Evolutionary conservation across 2,888 invertebrate species (phyloP).

Genomic region (Mongoloraphidia duomilia): DNA sequence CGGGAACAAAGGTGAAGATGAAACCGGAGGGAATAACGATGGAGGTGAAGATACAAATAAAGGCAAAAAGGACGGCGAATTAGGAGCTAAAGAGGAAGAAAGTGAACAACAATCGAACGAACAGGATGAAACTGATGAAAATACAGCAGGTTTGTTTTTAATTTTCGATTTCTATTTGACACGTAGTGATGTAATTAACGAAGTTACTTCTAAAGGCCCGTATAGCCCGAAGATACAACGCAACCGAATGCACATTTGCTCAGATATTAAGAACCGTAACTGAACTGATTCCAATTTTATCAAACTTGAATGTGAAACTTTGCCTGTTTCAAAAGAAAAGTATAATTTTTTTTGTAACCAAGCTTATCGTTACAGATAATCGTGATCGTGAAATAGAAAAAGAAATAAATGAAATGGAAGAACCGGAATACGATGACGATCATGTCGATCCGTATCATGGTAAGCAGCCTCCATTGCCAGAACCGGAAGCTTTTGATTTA

Average conservation of each 20-base stretch:
- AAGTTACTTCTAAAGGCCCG: slow-evolving; percentile 1
- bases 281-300: not conserved
- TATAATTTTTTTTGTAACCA: not conserved
- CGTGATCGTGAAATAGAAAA: slow-evolving; percentile 28
- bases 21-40: slow-evolving; percentile 26
- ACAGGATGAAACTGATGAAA: slow-evolving; percentile 37
- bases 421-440: slow-evolving; percentile 63
- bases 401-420: slow-evolving; percentile 73
- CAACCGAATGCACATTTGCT: too few species aligned
- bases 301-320: not conserved
- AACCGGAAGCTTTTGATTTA: slow-evolving; percentile 75
- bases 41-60: slow-evolving; percentile 25
- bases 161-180: slow-evolving; percentile 10
- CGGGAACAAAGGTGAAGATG: slow-evolving; percentile 26
- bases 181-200: slow-evolving; percentile 12
- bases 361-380: slow-evolving; percentile 7
- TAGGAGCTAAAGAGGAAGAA: slow-evolving; percentile 59
- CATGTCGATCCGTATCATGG: slow-evolving; percentile 75
- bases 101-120: slow-evolving; percentile 38
- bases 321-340: slow-evolving; percentile 13
- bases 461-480: slow-evolving; percentile 58
- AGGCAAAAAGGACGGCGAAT: slow-evolving; percentile 46
- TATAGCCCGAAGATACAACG: too few species aligned
- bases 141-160: slow-evolving; percentile 14
- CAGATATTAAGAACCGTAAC: not conserved